Conservation (phyloP, 2,888 invertebrate genomes). For the Dione vanillae region DNA sequence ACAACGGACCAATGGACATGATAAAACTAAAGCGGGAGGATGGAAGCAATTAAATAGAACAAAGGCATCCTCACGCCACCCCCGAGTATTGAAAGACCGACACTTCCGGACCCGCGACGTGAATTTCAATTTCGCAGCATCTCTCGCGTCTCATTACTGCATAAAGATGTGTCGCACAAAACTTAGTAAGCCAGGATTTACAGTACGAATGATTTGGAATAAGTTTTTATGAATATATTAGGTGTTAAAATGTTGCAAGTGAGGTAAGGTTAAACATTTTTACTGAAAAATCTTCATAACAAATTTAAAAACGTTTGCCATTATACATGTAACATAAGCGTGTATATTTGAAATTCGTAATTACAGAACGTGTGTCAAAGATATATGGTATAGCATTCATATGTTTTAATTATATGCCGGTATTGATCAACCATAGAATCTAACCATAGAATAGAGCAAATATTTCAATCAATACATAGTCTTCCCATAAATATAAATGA, state of each 20-base stretch:
- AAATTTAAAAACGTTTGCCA: too few relatives aligned
- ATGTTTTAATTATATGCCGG: too few relatives aligned
- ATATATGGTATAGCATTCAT: too few relatives aligned
- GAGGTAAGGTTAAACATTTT: too few relatives aligned
- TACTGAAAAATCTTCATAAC: too few relatives aligned
- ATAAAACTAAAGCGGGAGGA: conserved; percentile 14
- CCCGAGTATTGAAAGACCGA: conserved; percentile 28
- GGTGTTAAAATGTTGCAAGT: not conserved
- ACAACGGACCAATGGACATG: conserved; percentile 16
- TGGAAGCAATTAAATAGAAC: conserved; percentile 27
- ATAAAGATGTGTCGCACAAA: conserved; percentile 19
- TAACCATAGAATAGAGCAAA: too few relatives aligned
- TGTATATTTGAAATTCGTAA: too few relatives aligned
- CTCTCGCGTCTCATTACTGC: conserved; percentile 29
- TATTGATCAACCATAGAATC: too few relatives aligned
- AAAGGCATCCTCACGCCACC: conserved; percentile 19
- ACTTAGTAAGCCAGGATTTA: conserved; percentile 11
- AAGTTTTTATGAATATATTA: not conserved
- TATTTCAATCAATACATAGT: too few relatives aligned
- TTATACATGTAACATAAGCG: too few relatives aligned
- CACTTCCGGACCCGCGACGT: conserved; percentile 27
- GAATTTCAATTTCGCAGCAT: conserved; percentile 25
- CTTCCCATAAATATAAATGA: too few relatives aligned
- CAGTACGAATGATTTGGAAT: not conserved
- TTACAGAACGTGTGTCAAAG: too few relatives aligned